Evolutionary conservation across 23 tunicate genomes (phyloP).

Genomic region (Halocynthia aurantium): DNA sequence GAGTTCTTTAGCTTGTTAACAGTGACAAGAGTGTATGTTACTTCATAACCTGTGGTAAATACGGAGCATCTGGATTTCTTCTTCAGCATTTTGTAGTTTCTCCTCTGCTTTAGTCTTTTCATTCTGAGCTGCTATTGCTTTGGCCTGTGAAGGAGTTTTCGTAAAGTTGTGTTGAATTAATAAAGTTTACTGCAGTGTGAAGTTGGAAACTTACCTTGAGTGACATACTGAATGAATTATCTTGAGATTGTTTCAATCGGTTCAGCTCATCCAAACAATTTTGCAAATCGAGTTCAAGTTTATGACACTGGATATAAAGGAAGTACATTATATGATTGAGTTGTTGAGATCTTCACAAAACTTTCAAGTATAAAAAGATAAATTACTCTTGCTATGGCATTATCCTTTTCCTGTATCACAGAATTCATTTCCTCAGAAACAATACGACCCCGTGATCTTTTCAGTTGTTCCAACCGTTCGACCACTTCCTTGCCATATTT

Average conservation of each 20-base stretch:
- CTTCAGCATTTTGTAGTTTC: conserved; percentile 24
- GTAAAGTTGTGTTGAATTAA: neutral
- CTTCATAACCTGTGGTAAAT: conserved; percentile 30
- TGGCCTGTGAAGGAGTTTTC: conserved; percentile 1
- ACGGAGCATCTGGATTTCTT: conserved; percentile 45
- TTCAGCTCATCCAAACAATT: conserved; percentile 18
- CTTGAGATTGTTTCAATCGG: conserved; percentile 7
- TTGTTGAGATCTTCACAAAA: conserved; percentile 1
- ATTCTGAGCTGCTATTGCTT: conserved; percentile 24
- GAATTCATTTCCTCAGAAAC: conserved; percentile 43
- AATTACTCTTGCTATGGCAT: conserved; percentile 40
- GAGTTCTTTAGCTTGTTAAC: neutral
- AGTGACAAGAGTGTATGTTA: neutral
- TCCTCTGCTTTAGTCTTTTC: conserved; percentile 19
- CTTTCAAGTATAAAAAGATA: neutral
- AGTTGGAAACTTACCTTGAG: neutral
- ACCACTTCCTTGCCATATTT: conserved; percentile 28
- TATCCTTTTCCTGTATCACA: conserved; percentile 52
- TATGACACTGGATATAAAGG: conserved; percentile 8
- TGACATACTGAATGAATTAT: conserved; percentile 3
- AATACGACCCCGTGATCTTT: conserved; percentile 31
- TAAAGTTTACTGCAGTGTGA: too few species aligned
- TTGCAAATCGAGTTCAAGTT: neutral
- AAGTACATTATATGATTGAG: neutral
- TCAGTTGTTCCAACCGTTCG: conserved; percentile 24